Base-by-base conservation (phyloP, 2,113 vertebrate genomes). In the Lonchura striata region DNA sequence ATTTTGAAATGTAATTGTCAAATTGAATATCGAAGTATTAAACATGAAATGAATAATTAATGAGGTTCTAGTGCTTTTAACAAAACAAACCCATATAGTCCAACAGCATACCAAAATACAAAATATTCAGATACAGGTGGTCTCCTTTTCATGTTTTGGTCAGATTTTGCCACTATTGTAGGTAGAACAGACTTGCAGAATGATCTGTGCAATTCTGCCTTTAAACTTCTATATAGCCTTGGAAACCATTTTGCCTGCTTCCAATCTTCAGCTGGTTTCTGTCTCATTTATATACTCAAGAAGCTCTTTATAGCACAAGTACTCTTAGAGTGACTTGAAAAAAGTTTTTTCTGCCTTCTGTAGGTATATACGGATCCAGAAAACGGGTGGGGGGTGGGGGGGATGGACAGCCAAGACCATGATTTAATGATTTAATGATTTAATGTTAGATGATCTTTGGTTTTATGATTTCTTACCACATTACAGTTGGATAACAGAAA, bases 151-250 rank as follows among this genome's bases (percentile, higher is more conserved):
- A 56, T 35, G 52, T 70, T 50, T 90, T 53, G 15, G 19, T 75
- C 30, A 83, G 49, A 46, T 66, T 50, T 90, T 59, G 39, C 28
- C 53, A 19, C 27, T 74, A 50, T 57, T 37, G 15, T 33, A 81
- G 17, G 15, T 71, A 75, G 19, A 56, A 49, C 10, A 54, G 22
- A 21, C 21, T 63, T 74, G 27, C 33, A 69, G 66, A 92, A 65
- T 0, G 0, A 80, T 13, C 2, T 2, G 2, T n/a, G 6, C 1
- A 6, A 63, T 75, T 88, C 59, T 53, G 18, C 30, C 47, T 79
- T 86, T 91, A 50, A 69, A 72, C 2, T 80, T 22, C 20, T 77
- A 2, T 25, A 59, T 10, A 23, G 23, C 39, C 49, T 83, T 64
- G 8, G 19, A 86, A 88, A 78, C 2, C 77, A 20, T 50, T 94